These are phyloP conservation scores for Pontoporia blainvillei DNA, from an alignment of 2,113 vertebrate species.

Conservation along the genomic window DNA sequence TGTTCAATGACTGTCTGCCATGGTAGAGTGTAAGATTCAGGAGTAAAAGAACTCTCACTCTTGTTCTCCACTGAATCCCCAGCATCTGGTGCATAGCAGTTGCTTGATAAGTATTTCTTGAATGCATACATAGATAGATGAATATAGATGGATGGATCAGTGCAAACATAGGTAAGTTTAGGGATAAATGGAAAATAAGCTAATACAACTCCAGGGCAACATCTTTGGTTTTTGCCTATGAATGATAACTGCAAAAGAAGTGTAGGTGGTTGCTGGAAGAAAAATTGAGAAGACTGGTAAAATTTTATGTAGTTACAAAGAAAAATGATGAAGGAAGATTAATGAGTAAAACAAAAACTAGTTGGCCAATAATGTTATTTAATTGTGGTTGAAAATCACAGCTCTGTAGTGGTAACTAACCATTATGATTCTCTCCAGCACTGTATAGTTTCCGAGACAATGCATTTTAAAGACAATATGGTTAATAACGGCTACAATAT, in stretches of 20 bases:
- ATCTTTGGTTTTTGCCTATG: background rate
- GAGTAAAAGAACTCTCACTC: background rate
- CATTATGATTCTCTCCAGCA: background rate
- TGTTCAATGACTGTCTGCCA: background rate
- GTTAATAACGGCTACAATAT: background rate
- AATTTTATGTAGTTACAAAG: background rate
- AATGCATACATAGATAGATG: background rate
- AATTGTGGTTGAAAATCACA: background rate
- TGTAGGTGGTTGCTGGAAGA: background rate
- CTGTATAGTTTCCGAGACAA: background rate
- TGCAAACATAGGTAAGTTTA: background rate
- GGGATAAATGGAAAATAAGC: background rate
- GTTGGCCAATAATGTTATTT: background rate
- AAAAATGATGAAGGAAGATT: background rate
- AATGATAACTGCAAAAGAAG: background rate
- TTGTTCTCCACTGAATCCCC: background rate
- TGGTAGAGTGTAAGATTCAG: background rate
- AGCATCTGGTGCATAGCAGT: background rate
- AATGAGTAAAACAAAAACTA: background rate
- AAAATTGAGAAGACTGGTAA: background rate
- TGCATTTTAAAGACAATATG: background rate
- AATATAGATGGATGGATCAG: background rate
- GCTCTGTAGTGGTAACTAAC: background rate
- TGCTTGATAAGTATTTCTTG: background rate
- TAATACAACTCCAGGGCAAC: background rate